Evolutionary conservation across 2,113 vertebrate species (phyloP), one percentile per base, ranked within the genome.

Genomic region (Seriola aureovittata): DNA sequence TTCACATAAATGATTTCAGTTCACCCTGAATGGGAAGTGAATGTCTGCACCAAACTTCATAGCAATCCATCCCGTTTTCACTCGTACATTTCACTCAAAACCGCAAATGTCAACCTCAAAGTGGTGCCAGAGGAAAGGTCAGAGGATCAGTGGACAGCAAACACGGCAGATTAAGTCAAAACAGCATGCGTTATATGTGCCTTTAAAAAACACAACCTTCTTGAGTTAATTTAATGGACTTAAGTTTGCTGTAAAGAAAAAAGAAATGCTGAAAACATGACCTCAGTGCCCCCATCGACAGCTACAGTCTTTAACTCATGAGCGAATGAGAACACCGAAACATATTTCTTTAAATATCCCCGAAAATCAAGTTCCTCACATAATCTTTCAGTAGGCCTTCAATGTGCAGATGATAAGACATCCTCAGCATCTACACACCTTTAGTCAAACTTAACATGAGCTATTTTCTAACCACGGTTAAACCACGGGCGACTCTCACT

Each of bases 401-500:
- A 58, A 36, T 52, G 19, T 25, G 44, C 14, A 54, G 29, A 58
- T 62, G 29, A 48, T 40, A 7, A 46, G 10, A 23, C 59, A 57
- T 21, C n/a, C 4, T 48, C 38, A 57, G 32, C 19, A 32, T 81
- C 48, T 38, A 42, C 32, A 16, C 59, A 71, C 25, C 38, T 63
- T 77, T 75, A 16, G 52, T 54, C 55, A 36, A 50, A 25, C 29
- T 69, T 23, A 17, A 17, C 50, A 69, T 59, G 25, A 80, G 60
- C 50, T 59, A 70, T 75, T 82, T 71, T 44, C 19, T 82, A 75
- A 82, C 50, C n/a, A 55, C 57, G 16, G 55, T 82, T 50, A 68
- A 50, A 71, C 42, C 88, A 63, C 2, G 19, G 69, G 7, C 69
- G 75, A 66, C 60, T 73, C 62, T 87, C 25, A 42, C 72, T 48